Conservation (phyloP, 2,797 vertebrate genomes). For the Psittacula derbiana region DNA sequence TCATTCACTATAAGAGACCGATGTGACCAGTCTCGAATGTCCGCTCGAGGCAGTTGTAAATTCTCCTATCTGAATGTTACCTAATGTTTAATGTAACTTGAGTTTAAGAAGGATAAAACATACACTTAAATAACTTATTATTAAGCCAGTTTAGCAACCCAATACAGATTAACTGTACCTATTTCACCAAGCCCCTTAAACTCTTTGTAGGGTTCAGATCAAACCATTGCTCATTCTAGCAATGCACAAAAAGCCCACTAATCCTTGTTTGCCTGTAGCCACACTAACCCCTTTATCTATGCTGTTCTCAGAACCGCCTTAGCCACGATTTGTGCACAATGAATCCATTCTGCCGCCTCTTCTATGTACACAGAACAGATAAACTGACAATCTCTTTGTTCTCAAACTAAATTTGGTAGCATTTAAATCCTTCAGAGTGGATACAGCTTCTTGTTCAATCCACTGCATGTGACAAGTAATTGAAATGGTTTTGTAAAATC, state of each 20-base stretch:
- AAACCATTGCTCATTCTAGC: background rate
- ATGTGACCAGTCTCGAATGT: background rate
- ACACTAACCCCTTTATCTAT: background rate
- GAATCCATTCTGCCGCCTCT: slow-evolving; percentile 1
- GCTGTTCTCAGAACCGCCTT: background rate
- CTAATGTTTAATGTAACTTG: background rate
- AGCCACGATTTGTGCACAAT: background rate
- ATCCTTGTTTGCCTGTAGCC: background rate
- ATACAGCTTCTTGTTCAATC: background rate
- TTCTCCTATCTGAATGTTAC: background rate
- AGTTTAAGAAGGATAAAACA: background rate
- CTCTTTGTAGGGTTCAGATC: background rate
- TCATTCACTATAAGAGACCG: background rate
- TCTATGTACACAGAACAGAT: background rate
- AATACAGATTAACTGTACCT: background rate
- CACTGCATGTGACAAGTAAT: background rate
- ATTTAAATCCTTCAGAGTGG: background rate
- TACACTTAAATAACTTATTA: background rate
- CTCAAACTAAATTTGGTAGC: background rate
- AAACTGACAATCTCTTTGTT: slow-evolving; percentile 45
- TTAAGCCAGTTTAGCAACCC: background rate
- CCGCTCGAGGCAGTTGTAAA: background rate
- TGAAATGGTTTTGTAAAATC: background rate
- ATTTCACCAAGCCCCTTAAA: background rate
- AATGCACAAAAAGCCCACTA: background rate